Evolutionary conservation across 2,888 invertebrate species (phyloP), one percentile per base, ranked within the genome.

Genomic region (Aphodius granarius): DNA sequence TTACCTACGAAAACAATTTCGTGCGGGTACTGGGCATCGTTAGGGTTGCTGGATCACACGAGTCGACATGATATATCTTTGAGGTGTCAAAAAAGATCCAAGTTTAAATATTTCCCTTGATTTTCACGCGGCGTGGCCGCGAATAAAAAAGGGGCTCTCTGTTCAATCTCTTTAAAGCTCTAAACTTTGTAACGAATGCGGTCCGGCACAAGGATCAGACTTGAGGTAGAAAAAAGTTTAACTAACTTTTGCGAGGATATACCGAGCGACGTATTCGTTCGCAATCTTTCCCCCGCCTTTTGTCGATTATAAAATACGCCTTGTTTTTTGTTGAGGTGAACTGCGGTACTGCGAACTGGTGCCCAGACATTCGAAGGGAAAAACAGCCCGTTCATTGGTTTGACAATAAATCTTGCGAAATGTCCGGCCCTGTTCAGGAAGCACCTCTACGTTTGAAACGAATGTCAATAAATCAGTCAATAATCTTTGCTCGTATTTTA

Each of bases 391-490:
- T 68, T 68, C 68, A 68, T 68, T 68, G 21, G 68, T 21, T 20
- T n/a, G 21, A 20, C 20, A 13, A 68, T 68, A 68, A 68, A 68
- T 68, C 68, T 68, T 22, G 18, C 22, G 13, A 21, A 68, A 68
- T 22, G 68, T 68, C 68, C 68, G 68, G 68, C 20, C 68, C n/a
- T 68, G 68, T 68, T 68, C 68, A 71, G 75, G 66, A 75, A 72
- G 75, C 62, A 75, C 63, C 71, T 75, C 75, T 72, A 72, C 73
- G 73, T 73, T 75, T 73, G 73, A 75, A 71, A 76, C 76, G 72
- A 71, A 76, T 76, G 76, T 76, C 72, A 76, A 73, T 76, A 76
- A 76, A 76, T 76, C 76, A 76, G 73, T 76, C 76, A 76, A 76
- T 76, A 70, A 76, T 73, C 66, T 72, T 23, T 18, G 71, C 22